A percentile compares a stretch with the other conserved stretches of the same genome.
These are phyloP conservation scores for Trypoxylus dichotomus DNA, from an alignment of 1,140 invertebrate genomes.

Conservation along the genomic window DNA sequence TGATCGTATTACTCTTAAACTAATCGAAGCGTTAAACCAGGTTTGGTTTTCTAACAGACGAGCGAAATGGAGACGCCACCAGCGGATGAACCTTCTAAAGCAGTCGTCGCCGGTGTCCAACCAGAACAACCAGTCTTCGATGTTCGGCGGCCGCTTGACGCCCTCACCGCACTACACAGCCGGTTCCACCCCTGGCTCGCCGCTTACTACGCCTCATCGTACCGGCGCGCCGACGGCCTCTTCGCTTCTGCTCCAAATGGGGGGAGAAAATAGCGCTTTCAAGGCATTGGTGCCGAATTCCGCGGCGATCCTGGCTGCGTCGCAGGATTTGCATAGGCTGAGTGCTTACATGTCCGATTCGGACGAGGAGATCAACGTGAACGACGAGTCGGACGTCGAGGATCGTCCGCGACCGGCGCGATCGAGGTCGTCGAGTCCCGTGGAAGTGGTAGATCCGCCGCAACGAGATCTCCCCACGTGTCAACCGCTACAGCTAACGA, in stretches of 20 bases:
- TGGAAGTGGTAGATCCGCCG: conserved; percentile 49
- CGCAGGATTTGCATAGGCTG: conserved; percentile 31
- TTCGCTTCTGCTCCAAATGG: conserved; percentile 61
- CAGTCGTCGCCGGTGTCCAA: conserved; percentile 61
- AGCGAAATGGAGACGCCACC: conserved; percentile 94
- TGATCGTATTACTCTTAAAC: not conserved
- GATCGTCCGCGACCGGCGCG: conserved; percentile 38
- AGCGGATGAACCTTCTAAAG: conserved; percentile 90
- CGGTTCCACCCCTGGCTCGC: conserved; percentile 55
- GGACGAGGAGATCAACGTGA: conserved; percentile 73
- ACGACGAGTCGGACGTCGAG: conserved; percentile 63
- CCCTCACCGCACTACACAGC: conserved; percentile 51
- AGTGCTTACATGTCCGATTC: conserved; percentile 60
- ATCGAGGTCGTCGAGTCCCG: conserved; percentile 48
- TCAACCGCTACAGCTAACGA: conserved; percentile 51
- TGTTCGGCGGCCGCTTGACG: conserved; percentile 50
- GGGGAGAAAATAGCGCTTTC: conserved; percentile 86
- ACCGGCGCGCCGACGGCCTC: conserved; percentile 38
- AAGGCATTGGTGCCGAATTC: conserved; percentile 63
- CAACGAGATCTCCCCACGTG: conserved; percentile 41
- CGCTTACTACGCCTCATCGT: conserved; percentile 45
- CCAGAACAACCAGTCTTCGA: conserved; percentile 57
- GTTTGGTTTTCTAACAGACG: conserved; percentile 99
- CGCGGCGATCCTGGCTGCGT: conserved; percentile 51
- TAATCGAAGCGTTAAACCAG: conserved; percentile 59